Conservation (phyloP, 2,888 invertebrate species). For the Troilus luridus region DNA sequence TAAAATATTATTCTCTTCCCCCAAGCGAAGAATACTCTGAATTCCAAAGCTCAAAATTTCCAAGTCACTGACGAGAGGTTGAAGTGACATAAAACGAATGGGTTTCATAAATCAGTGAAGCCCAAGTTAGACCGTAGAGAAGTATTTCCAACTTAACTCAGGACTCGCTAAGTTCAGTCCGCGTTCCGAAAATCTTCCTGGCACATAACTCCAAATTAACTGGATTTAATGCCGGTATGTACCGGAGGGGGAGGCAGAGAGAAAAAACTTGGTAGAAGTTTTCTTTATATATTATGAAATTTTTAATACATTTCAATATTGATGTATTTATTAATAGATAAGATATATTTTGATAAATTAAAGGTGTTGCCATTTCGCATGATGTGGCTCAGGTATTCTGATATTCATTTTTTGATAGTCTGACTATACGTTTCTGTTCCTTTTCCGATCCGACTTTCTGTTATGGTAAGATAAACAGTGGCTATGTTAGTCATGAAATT, state of each 20-base stretch:
- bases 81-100: slow-evolving; percentile 40
- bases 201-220: slow-evolving; percentile 37
- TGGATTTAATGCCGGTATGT: slow-evolving; percentile 8
- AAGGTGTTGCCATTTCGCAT: no score
- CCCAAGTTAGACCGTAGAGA: slow-evolving; percentile 28
- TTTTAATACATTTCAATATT: not conserved
- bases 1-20: not conserved
- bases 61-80: slow-evolving; percentile 39
- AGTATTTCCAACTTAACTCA: slow-evolving; percentile 26
- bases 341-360: no score
- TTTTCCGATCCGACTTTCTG: no score
- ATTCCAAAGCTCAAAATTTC: slow-evolving; percentile 21
- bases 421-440: no score
- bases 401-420: no score
- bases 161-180: slow-evolving; percentile 27
- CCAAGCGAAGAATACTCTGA: not conserved
- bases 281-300: not conserved
- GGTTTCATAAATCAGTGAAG: not conserved
- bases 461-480: no score
- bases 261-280: not conserved
- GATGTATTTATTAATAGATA: no score
- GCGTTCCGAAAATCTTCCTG: not conserved
- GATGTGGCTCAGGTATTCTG: no score
- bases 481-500: no score
- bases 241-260: not conserved